Base-by-base conservation (phyloP, 2,888 invertebrate genomes). In the Drosophila mulleri region DNA sequence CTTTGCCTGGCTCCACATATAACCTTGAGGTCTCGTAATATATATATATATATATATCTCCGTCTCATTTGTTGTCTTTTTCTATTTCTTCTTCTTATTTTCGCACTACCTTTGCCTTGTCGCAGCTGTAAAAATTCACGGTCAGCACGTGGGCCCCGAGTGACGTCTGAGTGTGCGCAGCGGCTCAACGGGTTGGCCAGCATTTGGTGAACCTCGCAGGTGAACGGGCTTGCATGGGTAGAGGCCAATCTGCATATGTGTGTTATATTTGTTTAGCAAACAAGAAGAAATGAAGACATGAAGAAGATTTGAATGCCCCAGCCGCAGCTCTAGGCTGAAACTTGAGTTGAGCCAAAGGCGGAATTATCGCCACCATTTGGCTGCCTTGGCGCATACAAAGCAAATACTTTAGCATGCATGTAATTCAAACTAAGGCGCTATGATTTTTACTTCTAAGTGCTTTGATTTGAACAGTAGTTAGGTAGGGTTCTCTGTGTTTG, bases 91-190 rank as follows among this genome's bases (percentile, higher is more conserved):
- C 23, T 50, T 57, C 12, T 50, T 50, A 45, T 67, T 59, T 64
- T 61, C 64, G 78, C 81, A 80, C 18, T 78, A 67, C 45, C 71
- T 69, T 78, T 67, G 75, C 52, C 56, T 56, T 76, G 68, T 67
- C 53, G 65, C 58, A 67, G 72, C 65, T 57, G 47, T 52, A 66
- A 50, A 76, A 76, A 82, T 83, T 83, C 87, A 83, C 87, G 87
- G 83, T 84, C 83, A 83, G 64, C 62, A 50, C 61, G 72, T 83
- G 73, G 72, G 70, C 60, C n/a, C 52, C 73, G 72, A 62, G 66
- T 73, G 73, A 62, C 70, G 52, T 66, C 50, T 67, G 48, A 68
- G 72, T 75, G 63, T 20, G 44, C n/a, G 61, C 42, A 16, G 37
- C 39, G n/a, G 39, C 23, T 53, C 53, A 3, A 9, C 18, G 53